These are phyloP conservation scores for Rhagophthalmus giganteus DNA, from an alignment of 2,888 invertebrate species.

Conservation along the genomic window DNA sequence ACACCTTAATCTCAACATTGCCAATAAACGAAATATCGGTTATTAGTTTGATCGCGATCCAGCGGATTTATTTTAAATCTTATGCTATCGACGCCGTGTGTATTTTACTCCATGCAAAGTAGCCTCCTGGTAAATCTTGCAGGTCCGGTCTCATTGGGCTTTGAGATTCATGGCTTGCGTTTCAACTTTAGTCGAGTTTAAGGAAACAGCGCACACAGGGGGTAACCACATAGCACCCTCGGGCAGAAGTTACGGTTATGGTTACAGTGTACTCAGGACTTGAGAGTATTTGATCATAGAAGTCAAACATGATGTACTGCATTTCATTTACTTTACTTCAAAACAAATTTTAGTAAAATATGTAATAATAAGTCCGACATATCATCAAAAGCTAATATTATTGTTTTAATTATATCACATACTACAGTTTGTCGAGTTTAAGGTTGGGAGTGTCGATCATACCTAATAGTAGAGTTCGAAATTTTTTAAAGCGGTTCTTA, in stretches of 20 bases:
- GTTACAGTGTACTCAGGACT: constrained; percentile 12
- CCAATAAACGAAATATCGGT: too few species aligned
- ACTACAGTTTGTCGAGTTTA: too few species aligned
- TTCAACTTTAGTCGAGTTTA: constrained; percentile 27
- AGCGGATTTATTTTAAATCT: constrained; percentile 9
- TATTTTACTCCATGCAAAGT: constrained; percentile 8
- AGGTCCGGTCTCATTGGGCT: constrained; percentile 27
- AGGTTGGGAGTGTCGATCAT: too few species aligned
- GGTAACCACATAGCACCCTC: constrained; percentile 29
- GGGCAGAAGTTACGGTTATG: constrained; percentile 26
- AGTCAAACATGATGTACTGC: constrained; percentile 19
- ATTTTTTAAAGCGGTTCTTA: too few species aligned
- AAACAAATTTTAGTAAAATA: too few species aligned
- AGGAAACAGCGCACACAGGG: constrained; percentile 30
- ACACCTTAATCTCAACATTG: too few species aligned
- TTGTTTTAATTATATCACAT: too few species aligned
- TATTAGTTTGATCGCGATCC: constrained; percentile 5
- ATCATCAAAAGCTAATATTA: too few species aligned
- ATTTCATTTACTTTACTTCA: constrained; percentile 2
- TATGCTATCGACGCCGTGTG: constrained; percentile 1
- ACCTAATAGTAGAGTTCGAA: too few species aligned
- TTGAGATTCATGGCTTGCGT: constrained; percentile 27
- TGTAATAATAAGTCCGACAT: too few species aligned
- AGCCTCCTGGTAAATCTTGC: constrained; percentile 6
- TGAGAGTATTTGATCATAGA: constrained; percentile 25